A percentile compares a stretch with the other conserved stretches of the same genome.
Evolutionary conservation across 2,797 vertebrate species (phyloP).

Genomic region (Meda fulgida): DNA sequence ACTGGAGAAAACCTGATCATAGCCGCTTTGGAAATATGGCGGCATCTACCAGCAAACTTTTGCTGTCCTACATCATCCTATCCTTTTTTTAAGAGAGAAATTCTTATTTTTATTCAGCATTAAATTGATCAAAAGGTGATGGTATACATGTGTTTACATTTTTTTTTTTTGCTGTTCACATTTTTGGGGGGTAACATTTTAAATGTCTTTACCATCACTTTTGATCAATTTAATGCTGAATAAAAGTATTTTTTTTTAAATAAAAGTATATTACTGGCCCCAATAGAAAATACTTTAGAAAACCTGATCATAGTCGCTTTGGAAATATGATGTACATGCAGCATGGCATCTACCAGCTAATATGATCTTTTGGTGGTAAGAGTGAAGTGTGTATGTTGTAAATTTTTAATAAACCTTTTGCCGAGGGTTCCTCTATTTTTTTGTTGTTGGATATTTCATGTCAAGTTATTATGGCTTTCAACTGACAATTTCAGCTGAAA

Average conservation of each 20-base stretch:
- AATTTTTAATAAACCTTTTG: conserved; percentile 50
- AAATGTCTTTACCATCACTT: neutral
- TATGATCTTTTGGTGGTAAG: neutral
- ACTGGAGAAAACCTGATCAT: conserved; percentile 59
- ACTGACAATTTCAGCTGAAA: conserved; percentile 52
- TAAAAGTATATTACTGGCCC: neutral
- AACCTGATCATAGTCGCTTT: conserved; percentile 63
- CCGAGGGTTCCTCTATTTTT: neutral
- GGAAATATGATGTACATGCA: conserved; percentile 62
- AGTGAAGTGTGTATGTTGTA: neutral
- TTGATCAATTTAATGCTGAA: neutral
- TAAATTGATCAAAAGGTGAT: neutral
- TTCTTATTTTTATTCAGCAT: neutral
- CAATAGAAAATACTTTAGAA: conserved; percentile 58
- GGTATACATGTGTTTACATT: neutral
- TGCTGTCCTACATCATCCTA: too few relatives aligned
- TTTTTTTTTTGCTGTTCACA: too few relatives aligned
- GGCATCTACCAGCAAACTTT: neutral
- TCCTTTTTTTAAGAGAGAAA: too few relatives aligned
- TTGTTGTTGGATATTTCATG: conserved; percentile 52
- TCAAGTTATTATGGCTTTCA: conserved; percentile 53
- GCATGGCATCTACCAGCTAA: neutral
- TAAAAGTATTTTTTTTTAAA: neutral
- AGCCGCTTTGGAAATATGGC: conserved; percentile 67
- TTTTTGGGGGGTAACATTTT: neutral